phyloP scores from a whole-genome alignment of 30 jellyfish, hydroid and myxozoan species.

The Turritopsis dohrnii region DNA sequence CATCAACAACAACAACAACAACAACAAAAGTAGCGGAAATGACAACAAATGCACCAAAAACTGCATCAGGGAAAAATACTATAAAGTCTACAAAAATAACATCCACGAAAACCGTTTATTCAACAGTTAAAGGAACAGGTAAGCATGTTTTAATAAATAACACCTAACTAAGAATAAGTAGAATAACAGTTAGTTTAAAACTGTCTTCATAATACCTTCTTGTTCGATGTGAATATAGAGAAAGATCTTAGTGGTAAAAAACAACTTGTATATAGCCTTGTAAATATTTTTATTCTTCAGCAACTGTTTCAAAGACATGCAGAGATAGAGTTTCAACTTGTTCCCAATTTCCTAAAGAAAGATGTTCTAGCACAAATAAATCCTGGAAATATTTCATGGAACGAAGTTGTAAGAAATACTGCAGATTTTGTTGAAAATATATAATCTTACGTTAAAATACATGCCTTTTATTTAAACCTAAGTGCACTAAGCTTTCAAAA shows the following conservation, averaged over 20 bases:
- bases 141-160: too few species aligned
- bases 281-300: neutral
- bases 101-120: neutral
- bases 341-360: neutral
- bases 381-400: constrained; percentile 13
- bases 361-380: neutral
- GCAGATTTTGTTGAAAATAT: neutral
- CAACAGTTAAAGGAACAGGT: neutral
- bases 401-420: constrained; percentile 13
- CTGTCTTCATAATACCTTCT: too few species aligned
- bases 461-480: neutral
- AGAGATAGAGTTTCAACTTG: neutral
- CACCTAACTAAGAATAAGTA: too few species aligned
- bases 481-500: too few species aligned
- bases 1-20: neutral
- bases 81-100: neutral
- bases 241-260: too few species aligned
- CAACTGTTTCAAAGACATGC: neutral
- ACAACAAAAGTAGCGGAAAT: neutral
- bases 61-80: neutral
- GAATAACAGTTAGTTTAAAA: too few species aligned
- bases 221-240: too few species aligned
- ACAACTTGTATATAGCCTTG: too few species aligned
- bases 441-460: too few species aligned
- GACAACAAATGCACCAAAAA: neutral